phyloP scores from a whole-genome alignment of 2,113 vertebrate genomes.

The Pandion haliaetus region DNA sequence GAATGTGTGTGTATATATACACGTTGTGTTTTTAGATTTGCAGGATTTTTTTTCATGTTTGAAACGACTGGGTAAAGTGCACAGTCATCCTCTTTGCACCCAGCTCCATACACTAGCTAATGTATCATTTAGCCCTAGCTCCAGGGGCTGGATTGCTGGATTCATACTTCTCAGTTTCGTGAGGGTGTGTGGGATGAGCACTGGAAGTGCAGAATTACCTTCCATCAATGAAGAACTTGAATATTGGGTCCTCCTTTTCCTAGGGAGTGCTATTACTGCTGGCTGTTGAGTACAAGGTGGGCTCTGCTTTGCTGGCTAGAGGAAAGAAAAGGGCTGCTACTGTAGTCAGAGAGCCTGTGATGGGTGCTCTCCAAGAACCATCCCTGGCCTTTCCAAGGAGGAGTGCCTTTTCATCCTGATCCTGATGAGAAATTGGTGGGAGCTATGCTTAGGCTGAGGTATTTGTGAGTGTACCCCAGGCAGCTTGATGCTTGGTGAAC shows the following conservation, averaged over 20 bases:
- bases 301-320: background rate
- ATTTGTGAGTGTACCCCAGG: background rate
- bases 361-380: background rate
- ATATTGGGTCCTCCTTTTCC: background rate
- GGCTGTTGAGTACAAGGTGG: background rate
- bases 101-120: background rate
- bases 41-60: background rate
- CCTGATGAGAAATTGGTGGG: background rate
- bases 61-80: background rate
- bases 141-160: background rate
- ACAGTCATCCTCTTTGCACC: background rate
- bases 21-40: background rate
- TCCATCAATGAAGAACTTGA: background rate
- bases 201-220: background rate
- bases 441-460: background rate
- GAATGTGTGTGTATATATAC: background rate
- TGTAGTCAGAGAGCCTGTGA: background rate
- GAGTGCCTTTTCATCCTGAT: background rate
- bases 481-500: background rate
- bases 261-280: background rate
- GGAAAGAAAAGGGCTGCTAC: background rate
- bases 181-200: fast-evolving
- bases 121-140: background rate
- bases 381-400: background rate
- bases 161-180: background rate